phyloP scores from a whole-genome alignment of 2,797 vertebrate species.

The Onychomys torridus region DNA sequence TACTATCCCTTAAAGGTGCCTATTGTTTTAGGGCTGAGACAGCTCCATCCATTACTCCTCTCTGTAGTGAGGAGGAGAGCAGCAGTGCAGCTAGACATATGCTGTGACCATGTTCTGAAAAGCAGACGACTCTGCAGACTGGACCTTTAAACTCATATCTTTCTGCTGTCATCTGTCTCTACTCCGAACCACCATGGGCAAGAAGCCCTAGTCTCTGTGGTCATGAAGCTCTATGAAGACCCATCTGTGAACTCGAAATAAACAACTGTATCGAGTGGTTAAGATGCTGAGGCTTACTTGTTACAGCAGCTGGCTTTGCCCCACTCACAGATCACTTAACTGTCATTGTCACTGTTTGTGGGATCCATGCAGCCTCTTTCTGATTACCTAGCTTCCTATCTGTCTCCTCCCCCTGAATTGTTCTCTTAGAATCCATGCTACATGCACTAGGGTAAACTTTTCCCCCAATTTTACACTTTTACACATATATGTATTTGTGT shows the following conservation, averaged over 20 bases:
- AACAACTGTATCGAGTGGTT: not conserved
- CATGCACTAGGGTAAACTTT: not conserved
- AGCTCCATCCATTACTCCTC: not conserved
- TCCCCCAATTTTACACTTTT: not conserved
- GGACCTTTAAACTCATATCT: not conserved
- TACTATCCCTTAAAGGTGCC: not conserved
- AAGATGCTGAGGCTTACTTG: not conserved
- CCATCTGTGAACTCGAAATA: not conserved
- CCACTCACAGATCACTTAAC: not conserved
- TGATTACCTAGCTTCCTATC: not conserved
- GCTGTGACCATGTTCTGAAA: not conserved
- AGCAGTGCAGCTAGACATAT: not conserved
- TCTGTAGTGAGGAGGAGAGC: not conserved
- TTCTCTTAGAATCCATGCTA: not conserved
- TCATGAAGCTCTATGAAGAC: not conserved
- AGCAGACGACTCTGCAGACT: not conserved
- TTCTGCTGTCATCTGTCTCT: not conserved
- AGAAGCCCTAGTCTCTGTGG: not conserved
- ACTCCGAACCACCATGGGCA: rapidly evolving
- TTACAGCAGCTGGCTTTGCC: not conserved
- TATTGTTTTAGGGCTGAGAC: not conserved
- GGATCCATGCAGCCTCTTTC: not conserved
- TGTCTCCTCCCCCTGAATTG: not conserved
- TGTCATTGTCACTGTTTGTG: not conserved
- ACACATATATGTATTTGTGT: not conserved